phyloP scores from a whole-genome alignment of 2,888 invertebrate genomes.

The Meghimatium bilineatum region DNA sequence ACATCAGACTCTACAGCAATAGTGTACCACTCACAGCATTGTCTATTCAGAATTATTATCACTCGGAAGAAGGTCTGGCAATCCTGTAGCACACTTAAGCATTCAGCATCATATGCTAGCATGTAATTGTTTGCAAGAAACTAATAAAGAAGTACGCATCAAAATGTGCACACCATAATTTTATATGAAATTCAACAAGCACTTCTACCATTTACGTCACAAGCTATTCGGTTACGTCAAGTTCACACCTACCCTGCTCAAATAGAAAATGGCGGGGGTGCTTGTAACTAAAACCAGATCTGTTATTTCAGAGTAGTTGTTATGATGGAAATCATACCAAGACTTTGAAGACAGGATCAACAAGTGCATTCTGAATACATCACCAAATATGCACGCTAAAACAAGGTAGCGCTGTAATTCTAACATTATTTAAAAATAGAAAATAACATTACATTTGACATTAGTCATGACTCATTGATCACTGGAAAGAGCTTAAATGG shows the following conservation, averaged over 20 bases:
- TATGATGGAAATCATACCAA: conserved; percentile 1
- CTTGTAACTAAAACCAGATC: background rate
- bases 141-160: background rate
- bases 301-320: conserved; percentile 9
- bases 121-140: no score
- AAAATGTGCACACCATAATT: background rate
- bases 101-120: no score
- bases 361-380: background rate
- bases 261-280: conserved; percentile 36
- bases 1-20: no score
- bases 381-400: background rate
- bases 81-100: no score
- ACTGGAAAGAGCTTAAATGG: no score
- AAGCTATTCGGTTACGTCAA: background rate
- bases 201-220: background rate
- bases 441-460: no score
- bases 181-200: background rate
- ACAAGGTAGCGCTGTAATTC: background rate
- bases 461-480: no score
- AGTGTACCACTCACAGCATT: no score
- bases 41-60: no score
- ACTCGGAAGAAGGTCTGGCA: no score
- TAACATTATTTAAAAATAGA: background rate
- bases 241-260: background rate
- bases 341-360: conserved; percentile 3